Evolutionary conservation across 2,888 invertebrate species (phyloP).

Genomic region (Lydus trimaculatus): DNA sequence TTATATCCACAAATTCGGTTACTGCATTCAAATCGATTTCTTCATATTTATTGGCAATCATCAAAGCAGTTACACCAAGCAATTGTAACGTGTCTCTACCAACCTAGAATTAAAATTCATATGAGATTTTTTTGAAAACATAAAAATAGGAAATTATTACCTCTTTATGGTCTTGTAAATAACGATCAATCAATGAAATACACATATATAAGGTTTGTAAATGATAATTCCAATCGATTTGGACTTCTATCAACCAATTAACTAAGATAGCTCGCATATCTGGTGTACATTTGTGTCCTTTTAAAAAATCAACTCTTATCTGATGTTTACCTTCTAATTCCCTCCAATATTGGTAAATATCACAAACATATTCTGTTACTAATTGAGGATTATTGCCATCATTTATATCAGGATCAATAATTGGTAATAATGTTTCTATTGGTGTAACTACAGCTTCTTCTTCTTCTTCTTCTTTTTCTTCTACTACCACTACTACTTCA

Average conservation of each 20-base stretch:
- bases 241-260: conserved; percentile 95
- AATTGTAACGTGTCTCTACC: conserved; percentile 71
- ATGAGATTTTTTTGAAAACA: no score
- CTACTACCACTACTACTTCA: no score
- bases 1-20: conserved; percentile 88
- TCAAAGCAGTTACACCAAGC: conserved; percentile 88
- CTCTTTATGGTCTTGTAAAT: conserved; percentile 67
- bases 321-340: conserved; percentile 75
- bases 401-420: conserved; percentile 50
- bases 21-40: conserved; percentile 91
- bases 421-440: conserved; percentile 14
- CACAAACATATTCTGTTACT: conserved; percentile 85
- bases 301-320: conserved; percentile 71
- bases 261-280: conserved; percentile 90
- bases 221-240: conserved; percentile 81
- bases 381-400: conserved; percentile 79
- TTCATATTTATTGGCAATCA: conserved; percentile 94
- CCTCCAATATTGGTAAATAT: conserved; percentile 86
- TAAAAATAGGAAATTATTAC: no score
- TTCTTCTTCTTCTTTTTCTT: no score
- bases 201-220: conserved; percentile 91
- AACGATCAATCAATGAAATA: conserved; percentile 88
- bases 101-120: conserved; percentile 39
- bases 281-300: conserved; percentile 75
- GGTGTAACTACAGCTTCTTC: not conserved